These are phyloP conservation scores for Etheostoma nigrum DNA, from an alignment of 2,797 vertebrate genomes.

Conservation along the genomic window DNA sequence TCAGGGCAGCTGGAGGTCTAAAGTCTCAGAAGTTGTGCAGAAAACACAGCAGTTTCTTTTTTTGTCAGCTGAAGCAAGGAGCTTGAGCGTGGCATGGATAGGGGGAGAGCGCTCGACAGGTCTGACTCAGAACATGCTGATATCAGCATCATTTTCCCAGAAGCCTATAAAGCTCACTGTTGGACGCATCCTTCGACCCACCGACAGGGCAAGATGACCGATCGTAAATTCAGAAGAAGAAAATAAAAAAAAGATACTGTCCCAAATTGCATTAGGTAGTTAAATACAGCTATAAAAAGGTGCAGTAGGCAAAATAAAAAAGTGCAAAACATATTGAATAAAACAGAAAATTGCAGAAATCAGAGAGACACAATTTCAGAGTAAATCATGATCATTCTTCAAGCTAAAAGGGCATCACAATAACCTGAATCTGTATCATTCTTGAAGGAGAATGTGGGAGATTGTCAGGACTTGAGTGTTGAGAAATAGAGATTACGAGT, in stretches of 20 bases:
- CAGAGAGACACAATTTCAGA: background rate
- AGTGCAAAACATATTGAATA: background rate
- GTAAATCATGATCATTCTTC: background rate
- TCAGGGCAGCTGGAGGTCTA: slow-evolving; percentile 21
- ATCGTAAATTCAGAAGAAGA: slow-evolving; percentile 39
- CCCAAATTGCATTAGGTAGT: slow-evolving; percentile 8
- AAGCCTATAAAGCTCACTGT: slow-evolving; percentile 70
- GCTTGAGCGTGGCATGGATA: slow-evolving; percentile 21
- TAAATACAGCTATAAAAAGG: slow-evolving; percentile 14
- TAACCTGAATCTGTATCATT: slow-evolving; percentile 4
- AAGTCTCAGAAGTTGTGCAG: slow-evolving; percentile 6
- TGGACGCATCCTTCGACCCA: slow-evolving; percentile 58
- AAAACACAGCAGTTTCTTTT: slow-evolving; percentile 31
- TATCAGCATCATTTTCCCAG: slow-evolving; percentile 79
- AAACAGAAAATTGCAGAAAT: background rate
- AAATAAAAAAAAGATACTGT: background rate
- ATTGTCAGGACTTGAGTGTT: slow-evolving; percentile 25
- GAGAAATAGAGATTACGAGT: slow-evolving; percentile 31
- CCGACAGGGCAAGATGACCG: slow-evolving; percentile 46
- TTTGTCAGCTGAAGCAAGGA: slow-evolving; percentile 29
- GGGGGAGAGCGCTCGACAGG: slow-evolving; percentile 60
- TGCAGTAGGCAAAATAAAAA: background rate
- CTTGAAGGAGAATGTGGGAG: slow-evolving; percentile 9
- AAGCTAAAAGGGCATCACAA: slow-evolving; percentile 8
- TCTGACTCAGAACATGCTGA: slow-evolving; percentile 79